phyloP scores from a whole-genome alignment of 2,797 vertebrate species.

The Pitangus sulphuratus region DNA sequence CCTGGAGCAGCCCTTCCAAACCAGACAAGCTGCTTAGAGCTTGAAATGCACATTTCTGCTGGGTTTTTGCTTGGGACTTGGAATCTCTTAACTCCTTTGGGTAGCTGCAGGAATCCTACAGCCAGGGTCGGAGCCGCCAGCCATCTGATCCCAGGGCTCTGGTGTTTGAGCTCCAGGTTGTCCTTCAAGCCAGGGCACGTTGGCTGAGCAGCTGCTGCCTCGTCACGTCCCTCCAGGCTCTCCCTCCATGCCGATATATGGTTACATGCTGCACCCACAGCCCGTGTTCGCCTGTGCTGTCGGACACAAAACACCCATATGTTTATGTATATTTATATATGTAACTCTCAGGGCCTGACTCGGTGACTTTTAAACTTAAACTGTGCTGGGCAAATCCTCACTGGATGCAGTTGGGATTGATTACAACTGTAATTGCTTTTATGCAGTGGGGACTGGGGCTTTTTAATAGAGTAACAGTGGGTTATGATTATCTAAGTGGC shows the following conservation, averaged over 20 bases:
- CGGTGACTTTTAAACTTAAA: not conserved
- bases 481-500: not conserved
- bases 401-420: not conserved
- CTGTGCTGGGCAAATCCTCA: not conserved
- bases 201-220: constrained; percentile 63
- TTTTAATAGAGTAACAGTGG: not conserved
- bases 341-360: not conserved
- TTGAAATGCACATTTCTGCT: not conserved
- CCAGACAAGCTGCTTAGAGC: not conserved
- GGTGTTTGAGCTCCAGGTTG: constrained; percentile 35
- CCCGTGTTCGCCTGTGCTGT: not conserved
- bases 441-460: not conserved
- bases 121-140: not conserved
- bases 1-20: not conserved
- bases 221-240: not conserved
- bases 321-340: not conserved
- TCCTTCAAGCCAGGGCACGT: constrained; percentile 55
- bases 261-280: not conserved
- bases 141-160: constrained; percentile 27
- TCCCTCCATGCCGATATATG: not conserved
- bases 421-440: not conserved
- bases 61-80: not conserved
- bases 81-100: not conserved
- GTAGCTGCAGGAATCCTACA: not conserved
- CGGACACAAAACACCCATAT: not conserved